phyloP scores from a whole-genome alignment of 2,888 invertebrate genomes.

The Gibbula magus region DNA sequence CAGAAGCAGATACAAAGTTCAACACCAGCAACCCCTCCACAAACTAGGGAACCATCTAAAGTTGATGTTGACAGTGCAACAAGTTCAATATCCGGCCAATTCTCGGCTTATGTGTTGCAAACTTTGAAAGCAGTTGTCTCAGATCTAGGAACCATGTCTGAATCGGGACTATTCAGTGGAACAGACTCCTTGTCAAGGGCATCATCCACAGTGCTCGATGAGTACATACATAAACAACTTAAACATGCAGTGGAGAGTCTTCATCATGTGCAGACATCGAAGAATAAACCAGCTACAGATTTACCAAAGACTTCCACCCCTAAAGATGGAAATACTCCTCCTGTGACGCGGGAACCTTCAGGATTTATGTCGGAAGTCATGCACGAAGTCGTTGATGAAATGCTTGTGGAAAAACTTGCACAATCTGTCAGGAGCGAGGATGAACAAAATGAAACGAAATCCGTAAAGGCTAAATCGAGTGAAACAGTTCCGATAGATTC shows the following conservation, averaged over 20 bases:
- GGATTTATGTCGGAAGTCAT: constrained; percentile 6
- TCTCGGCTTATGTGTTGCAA: neutral
- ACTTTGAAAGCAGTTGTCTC: neutral
- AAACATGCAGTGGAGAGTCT: neutral
- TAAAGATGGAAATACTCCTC: neutral
- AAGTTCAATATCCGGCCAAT: too few species aligned
- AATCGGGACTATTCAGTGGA: neutral
- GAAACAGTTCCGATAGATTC: neutral
- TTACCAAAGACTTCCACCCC: neutral
- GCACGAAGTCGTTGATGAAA: constrained; percentile 50
- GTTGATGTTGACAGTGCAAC: too few species aligned
- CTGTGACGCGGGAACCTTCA: constrained; percentile 47
- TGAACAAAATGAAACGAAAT: neutral
- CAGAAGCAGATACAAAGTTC: too few species aligned
- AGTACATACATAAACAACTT: neutral
- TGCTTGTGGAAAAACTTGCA: constrained; percentile 47
- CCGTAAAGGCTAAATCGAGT: neutral
- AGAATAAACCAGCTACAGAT: neutral
- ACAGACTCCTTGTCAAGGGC: neutral
- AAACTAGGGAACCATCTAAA: too few species aligned
- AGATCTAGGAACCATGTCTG: neutral
- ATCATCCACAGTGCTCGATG: neutral
- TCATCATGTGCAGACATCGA: neutral
- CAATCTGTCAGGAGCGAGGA: neutral
- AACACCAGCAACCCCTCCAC: too few species aligned